Percentiles rank a stretch among this genome's conserved stretches.
Conservation (phyloP, 92 coral and sea anemone genomes). For the Blastomussa wellsi region DNA sequence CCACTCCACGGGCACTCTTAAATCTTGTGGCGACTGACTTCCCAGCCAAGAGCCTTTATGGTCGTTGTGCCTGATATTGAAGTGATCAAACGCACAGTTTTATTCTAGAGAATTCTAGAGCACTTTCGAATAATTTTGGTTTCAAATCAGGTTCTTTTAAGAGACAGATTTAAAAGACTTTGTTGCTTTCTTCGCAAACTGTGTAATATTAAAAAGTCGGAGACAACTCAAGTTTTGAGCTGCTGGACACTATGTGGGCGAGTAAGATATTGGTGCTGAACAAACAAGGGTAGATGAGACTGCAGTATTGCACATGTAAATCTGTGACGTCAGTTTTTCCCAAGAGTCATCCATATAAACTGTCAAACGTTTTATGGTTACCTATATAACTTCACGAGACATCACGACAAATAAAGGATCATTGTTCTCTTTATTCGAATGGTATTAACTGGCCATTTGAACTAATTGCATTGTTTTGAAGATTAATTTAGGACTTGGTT, state of each 20-base stretch:
- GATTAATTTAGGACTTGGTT: neutral
- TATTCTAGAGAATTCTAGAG: neutral
- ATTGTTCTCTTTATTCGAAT: neutral
- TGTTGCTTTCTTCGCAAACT: neutral
- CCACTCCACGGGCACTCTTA: neutral
- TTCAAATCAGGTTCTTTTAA: neutral
- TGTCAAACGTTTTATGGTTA: neutral
- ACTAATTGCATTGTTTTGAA: neutral
- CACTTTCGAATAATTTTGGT: neutral
- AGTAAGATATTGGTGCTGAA: neutral
- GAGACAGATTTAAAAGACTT: neutral
- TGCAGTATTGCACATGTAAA: conserved; percentile 1
- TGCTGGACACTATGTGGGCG: neutral
- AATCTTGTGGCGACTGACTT: neutral
- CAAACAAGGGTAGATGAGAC: neutral
- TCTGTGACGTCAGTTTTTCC: conserved; percentile 12
- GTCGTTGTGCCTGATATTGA: conserved; percentile 14
- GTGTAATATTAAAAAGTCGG: neutral
- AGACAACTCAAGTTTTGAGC: neutral
- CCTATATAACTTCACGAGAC: neutral
- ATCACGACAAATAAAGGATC: neutral
- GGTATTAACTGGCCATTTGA: neutral
- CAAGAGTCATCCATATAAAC: neutral
- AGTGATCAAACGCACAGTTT: neutral
- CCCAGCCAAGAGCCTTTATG: neutral